Base-by-base conservation (phyloP, 2,797 vertebrate genomes). In the Amblyopsis hoosieri region DNA sequence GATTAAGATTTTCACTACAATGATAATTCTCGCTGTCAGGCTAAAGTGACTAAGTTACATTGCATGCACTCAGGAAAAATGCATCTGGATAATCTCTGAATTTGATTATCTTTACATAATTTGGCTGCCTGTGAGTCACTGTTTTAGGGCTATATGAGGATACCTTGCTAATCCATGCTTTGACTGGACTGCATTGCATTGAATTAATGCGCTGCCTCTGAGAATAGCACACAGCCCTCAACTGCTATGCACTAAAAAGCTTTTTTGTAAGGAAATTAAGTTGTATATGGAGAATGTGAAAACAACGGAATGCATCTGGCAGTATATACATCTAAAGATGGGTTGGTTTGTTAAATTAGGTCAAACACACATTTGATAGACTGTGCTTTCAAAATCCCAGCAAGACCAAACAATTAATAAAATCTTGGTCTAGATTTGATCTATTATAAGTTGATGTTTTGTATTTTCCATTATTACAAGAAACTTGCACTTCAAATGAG, bases 201-300 rank as follows among this genome's bases (percentile, higher is more conserved):
- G 47, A 57, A 69, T 90, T 92, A 91, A 93, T 91, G 89, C 90
- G 86, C 90, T 93, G 94, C 93, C 93, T 94, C 94, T 91, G 92
- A 94, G 92, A 94, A 90, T 72, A 90, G 85, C 88, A 86, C 89
- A 82, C 85, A 93, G 90, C 90, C 92, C 92, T 77, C 83, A 81
- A 57, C 68, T 81, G 56, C 69, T 65, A 45, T 13, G 57, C 51
- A 58, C 46, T 63, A 59, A 89, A 90, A 94, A 93, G 91, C 88
- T 91, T 92, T 90, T 89, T 93, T 90, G 80, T 84, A 86, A 83
- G 46, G 6, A 61, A 85, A 70, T 85, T 91, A 93, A 93, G 90
- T 85, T 84, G 90, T 83, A 71, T 90, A 77, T 66, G 85, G 91
- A 93, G 90, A 93, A 92, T 94, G 88, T 93, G 89, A 94, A 95